These are phyloP conservation scores for Hololepta plana DNA, from an alignment of 2,888 invertebrate species.

Conservation along the genomic window DNA sequence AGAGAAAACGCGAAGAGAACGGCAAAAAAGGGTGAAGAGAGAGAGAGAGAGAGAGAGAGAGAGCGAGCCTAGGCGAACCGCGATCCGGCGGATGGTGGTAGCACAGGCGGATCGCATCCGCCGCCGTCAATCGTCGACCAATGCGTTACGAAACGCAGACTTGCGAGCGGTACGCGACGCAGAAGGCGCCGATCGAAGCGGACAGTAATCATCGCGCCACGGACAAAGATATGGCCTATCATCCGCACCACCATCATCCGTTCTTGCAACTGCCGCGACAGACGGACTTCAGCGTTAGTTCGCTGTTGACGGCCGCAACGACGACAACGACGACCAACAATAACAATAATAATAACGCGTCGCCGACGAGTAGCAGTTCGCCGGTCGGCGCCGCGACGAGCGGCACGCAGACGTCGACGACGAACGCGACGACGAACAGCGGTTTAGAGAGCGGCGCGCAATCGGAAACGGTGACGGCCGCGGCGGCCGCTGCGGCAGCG, in stretches of 20 bases:
- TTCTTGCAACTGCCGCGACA: constrained; percentile 77
- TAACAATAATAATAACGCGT: constrained; percentile 21
- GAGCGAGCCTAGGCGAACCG: no score
- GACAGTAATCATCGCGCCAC: not conserved
- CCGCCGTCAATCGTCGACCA: no score
- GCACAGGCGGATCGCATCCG: no score
- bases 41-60: no score
- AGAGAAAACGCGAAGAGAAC: no score
- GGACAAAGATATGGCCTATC: constrained; percentile 59
- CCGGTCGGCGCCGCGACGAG: constrained; percentile 11
- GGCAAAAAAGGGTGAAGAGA: no score
- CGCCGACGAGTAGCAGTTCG: constrained; percentile 16
- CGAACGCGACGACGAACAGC: constrained; percentile 9
- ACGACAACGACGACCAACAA: constrained; percentile 21
- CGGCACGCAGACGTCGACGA: constrained; percentile 11
- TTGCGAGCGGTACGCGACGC: no score
- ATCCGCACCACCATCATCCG: constrained; percentile 76
- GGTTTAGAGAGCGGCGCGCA: constrained; percentile 15
- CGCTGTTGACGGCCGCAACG: constrained; percentile 62
- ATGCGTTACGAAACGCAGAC: no score
- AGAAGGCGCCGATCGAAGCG: no score
- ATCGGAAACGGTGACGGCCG: not conserved
- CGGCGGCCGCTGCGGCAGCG: constrained; percentile 21
- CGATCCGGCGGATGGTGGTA: no score
- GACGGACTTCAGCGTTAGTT: constrained; percentile 85